A percentile compares a stretch with the other conserved stretches of the same genome.
Conservation (phyloP, 2,888 invertebrate genomes). For the Globia sparganii region DNA sequence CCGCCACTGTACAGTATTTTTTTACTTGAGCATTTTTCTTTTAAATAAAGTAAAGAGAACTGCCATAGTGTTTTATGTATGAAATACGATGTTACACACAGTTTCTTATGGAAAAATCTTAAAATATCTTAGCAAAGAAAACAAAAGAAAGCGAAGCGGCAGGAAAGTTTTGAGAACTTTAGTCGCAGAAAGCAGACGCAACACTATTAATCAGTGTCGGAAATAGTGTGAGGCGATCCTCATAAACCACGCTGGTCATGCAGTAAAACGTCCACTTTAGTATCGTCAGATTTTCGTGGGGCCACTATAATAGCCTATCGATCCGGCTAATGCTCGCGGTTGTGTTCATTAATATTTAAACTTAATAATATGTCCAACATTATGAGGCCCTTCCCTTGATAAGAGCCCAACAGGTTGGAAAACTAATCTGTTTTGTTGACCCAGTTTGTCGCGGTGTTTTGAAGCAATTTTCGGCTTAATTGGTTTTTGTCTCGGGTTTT, state of each 20-base stretch:
- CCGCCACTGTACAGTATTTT: too few species aligned
- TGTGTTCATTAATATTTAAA: conserved; percentile 69
- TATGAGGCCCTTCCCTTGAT: conserved; percentile 41
- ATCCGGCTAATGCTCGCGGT: conserved; percentile 65
- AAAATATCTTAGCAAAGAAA: not conserved
- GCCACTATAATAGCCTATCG: conserved; percentile 71
- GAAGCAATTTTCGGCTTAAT: not conserved
- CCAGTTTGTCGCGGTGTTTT: conserved; percentile 23
- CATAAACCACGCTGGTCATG: conserved; percentile 48
- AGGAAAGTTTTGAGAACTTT: conserved; percentile 31
- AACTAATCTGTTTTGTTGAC: conserved; percentile 39
- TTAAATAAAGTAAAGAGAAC: not conserved
- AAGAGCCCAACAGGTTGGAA: conserved; percentile 18
- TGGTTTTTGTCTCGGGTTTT: not conserved
- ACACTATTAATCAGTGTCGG: conserved; percentile 55
- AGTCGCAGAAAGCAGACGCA: conserved; percentile 20
- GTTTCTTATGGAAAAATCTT: not conserved
- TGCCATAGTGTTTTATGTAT: not conserved
- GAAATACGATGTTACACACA: not conserved
- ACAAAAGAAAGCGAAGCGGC: not conserved
- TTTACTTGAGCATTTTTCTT: too few species aligned
- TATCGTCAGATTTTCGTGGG: conserved; percentile 51
- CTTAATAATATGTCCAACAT: conserved; percentile 56
- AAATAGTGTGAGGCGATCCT: conserved; percentile 35
- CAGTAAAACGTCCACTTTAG: conserved; percentile 46